Evolutionary conservation across 2,888 invertebrate species (phyloP).

Genomic region (Spisula subtruncata): DNA sequence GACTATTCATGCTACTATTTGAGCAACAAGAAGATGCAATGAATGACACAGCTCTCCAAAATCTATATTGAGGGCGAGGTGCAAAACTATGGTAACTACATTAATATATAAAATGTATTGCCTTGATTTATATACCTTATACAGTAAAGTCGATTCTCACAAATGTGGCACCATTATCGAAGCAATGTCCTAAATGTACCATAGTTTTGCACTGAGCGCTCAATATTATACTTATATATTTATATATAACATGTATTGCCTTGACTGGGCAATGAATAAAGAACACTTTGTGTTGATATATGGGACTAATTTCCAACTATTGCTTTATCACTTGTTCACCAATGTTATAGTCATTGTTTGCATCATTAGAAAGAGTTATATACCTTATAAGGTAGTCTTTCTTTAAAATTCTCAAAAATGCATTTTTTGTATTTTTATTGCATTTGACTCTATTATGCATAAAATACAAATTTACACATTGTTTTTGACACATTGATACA

Average conservation of each 20-base stretch:
- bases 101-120: too few relatives aligned
- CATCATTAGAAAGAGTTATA: background rate
- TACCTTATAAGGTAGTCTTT: background rate
- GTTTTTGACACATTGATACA: background rate
- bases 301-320: slow-evolving; percentile 42
- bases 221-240: too few relatives aligned
- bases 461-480: background rate
- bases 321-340: slow-evolving; percentile 7
- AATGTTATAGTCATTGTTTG: background rate
- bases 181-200: too few relatives aligned
- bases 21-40: slow-evolving; percentile 8
- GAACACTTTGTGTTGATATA: slow-evolving; percentile 55
- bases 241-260: background rate
- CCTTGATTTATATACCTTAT: too few relatives aligned
- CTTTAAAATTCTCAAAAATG: too few relatives aligned
- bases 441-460: background rate
- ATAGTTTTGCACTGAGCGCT: too few relatives aligned
- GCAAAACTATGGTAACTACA: too few relatives aligned
- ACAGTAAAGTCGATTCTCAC: too few relatives aligned
- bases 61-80: too few relatives aligned
- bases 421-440: background rate
- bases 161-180: too few relatives aligned
- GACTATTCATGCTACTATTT: background rate
- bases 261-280: slow-evolving; percentile 4
- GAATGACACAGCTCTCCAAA: background rate